Evolutionary conservation across 2,113 vertebrate species (phyloP), one percentile per base, ranked within the genome.

Genomic region (Helogale parvula): DNA sequence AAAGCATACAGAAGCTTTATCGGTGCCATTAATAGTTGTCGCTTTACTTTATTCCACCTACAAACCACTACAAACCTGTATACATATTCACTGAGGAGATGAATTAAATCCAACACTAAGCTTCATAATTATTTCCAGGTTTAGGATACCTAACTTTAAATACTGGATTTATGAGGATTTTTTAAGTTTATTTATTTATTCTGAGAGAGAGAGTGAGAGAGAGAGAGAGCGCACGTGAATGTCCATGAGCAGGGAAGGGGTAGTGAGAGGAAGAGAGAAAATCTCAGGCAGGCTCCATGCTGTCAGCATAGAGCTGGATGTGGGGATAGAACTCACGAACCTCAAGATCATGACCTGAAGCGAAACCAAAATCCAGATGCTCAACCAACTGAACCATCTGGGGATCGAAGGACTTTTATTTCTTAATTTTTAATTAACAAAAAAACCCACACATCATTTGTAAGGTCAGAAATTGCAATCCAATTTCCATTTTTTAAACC

Each of bases 401-500:
- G 57, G 21, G 57, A 17, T 19, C 2, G 8, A 60, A 60, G 57
- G 57, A 5, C 57, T 60, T 23, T 60, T 60, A 33, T 31, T 79
- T 50, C 33, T 52, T 52, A 77, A 77, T 79, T 88, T 83, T 69
- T 66, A 60, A 93, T 86, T 85, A 93, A 91, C 45, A 63, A 71
- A 92, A 94, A 90, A 14, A 50, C 79, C 2, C 13, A 94, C 13
- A 94, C 89, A 76, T 69, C 21, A 54, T 79, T 92, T 90, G 41
- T 38, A 79, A 90, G 4, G 21, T 90, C 57, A 88, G 54, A 97
- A 96, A 69, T 77, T 79, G 47, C 12, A 25, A 89, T 35, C 31
- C 17, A 86, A 86, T 93, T 81, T 96, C 38, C 41, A 88, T 91
- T 88, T 97, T 92, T 88, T 31, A 57, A 92, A 23, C 63, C 8